A percentile compares a stretch with the other conserved stretches of the same genome.
These are phyloP conservation scores for Diplodus sargus DNA, from an alignment of 2,797 vertebrate genomes.

Conservation along the genomic window DNA sequence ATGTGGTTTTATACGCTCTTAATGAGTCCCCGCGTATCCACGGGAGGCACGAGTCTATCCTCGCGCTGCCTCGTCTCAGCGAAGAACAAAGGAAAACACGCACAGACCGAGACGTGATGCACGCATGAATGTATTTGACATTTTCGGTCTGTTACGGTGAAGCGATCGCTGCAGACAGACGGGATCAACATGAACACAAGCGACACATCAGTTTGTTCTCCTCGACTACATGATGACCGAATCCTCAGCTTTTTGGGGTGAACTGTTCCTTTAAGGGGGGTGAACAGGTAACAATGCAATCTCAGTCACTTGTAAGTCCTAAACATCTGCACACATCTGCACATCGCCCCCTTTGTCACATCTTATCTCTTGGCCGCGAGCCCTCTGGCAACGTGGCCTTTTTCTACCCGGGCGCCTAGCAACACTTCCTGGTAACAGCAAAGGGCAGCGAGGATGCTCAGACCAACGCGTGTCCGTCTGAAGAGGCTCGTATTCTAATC, in stretches of 20 bases:
- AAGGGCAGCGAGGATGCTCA: slow-evolving; percentile 15
- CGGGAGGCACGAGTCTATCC: slow-evolving; percentile 17
- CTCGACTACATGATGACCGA: too few species aligned
- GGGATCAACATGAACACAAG: too few species aligned
- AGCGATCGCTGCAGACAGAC: not conserved
- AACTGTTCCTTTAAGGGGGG: not conserved
- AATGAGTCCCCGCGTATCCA: slow-evolving; percentile 41
- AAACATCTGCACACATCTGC: slow-evolving; percentile 17
- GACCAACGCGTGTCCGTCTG: slow-evolving; percentile 14
- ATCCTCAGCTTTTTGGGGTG: too few species aligned
- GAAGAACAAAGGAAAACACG: slow-evolving; percentile 11
- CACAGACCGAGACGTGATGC: not conserved
- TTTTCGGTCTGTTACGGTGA: not conserved
- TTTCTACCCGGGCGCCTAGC: slow-evolving; percentile 7
- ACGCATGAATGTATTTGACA: not conserved
- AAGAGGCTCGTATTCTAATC: not conserved
- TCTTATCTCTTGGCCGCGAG: slow-evolving; percentile 43
- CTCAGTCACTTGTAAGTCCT: not conserved
- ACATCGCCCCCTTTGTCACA: slow-evolving; percentile 4
- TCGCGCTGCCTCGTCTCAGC: slow-evolving; percentile 4
- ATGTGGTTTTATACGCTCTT: slow-evolving; percentile 27
- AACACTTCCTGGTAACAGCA: slow-evolving; percentile 28
- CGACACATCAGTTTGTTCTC: not conserved
- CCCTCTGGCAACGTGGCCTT: slow-evolving; percentile 20
- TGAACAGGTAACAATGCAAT: not conserved